These are phyloP conservation scores for Mamestra brassicae DNA, from an alignment of 2,888 invertebrate genomes.

Conservation along the genomic window DNA sequence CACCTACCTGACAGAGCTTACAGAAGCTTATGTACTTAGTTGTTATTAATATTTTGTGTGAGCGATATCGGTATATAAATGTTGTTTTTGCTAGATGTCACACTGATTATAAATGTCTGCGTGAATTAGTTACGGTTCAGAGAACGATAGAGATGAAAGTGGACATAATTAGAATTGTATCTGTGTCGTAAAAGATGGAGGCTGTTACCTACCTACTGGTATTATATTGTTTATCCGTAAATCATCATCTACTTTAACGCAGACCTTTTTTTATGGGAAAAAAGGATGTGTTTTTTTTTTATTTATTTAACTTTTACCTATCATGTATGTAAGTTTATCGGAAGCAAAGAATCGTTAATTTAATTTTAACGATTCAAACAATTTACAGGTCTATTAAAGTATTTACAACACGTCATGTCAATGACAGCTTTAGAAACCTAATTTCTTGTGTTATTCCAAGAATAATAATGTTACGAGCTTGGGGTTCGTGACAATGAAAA, in stretches of 20 bases:
- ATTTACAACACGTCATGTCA: background rate
- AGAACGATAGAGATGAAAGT: background rate
- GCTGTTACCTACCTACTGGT: background rate
- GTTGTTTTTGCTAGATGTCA: background rate
- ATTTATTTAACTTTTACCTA: too few relatives aligned
- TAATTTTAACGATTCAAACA: background rate
- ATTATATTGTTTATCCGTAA: too few relatives aligned
- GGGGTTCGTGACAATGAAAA: too few relatives aligned
- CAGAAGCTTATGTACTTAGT: background rate
- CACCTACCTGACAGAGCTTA: background rate
- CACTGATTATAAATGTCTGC: background rate
- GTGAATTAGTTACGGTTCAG: background rate
- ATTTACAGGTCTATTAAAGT: background rate
- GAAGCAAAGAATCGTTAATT: background rate
- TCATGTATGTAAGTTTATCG: too few relatives aligned
- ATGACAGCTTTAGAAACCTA: background rate
- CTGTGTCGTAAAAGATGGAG: too few relatives aligned
- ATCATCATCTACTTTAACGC: too few relatives aligned
- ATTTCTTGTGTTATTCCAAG: constrained; percentile 17
- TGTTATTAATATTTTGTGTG: background rate
- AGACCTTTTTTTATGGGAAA: too few relatives aligned
- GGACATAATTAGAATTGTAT: background rate
- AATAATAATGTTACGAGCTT: too few relatives aligned
- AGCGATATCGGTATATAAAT: background rate
- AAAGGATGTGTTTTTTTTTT: too few relatives aligned